These are phyloP conservation scores for Patella pellucida DNA, from an alignment of 2,888 invertebrate species.

Conservation along the genomic window DNA sequence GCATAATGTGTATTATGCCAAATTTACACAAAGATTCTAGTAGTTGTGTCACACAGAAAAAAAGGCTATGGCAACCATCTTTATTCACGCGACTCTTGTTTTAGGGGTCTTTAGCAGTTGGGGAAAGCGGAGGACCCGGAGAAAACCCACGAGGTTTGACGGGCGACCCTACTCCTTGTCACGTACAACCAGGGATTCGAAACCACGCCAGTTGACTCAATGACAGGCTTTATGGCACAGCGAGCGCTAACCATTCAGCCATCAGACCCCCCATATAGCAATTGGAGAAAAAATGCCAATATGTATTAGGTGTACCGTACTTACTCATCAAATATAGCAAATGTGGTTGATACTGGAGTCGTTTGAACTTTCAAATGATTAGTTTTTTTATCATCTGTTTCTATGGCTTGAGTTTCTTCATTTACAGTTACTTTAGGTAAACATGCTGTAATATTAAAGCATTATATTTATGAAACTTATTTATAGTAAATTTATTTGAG, in stretches of 20 bases:
- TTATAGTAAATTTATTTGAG: too few species aligned
- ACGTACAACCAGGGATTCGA: too few species aligned
- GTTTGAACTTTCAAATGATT: conserved; percentile 74
- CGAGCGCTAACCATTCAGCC: too few species aligned
- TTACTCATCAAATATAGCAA: conserved; percentile 82
- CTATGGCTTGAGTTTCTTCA: conserved; percentile 78
- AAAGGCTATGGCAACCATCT: neutral
- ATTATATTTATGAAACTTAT: too few species aligned
- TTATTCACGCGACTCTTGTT: neutral
- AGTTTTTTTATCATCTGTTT: conserved; percentile 76
- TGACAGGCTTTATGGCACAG: too few species aligned
- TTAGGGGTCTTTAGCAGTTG: too few species aligned
- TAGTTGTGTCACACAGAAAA: neutral
- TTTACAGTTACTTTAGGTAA: conserved; percentile 81
- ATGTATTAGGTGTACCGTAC: conserved; percentile 49
- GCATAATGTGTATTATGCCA: neutral
- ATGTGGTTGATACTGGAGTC: conserved; percentile 81
- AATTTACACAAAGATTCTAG: neutral
- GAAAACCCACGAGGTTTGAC: too few species aligned
- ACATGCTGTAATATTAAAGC: conserved; percentile 74
- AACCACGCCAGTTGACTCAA: too few species aligned
- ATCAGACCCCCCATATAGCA: too few species aligned
- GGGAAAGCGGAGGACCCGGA: too few species aligned
- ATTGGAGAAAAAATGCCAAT: too few species aligned
- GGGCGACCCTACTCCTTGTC: too few species aligned